A percentile compares a stretch with the other conserved stretches of the same genome.
These are phyloP conservation scores for Macrochelys suwanniensis DNA, from an alignment of 2,797 vertebrate genomes.

Conservation along the genomic window DNA sequence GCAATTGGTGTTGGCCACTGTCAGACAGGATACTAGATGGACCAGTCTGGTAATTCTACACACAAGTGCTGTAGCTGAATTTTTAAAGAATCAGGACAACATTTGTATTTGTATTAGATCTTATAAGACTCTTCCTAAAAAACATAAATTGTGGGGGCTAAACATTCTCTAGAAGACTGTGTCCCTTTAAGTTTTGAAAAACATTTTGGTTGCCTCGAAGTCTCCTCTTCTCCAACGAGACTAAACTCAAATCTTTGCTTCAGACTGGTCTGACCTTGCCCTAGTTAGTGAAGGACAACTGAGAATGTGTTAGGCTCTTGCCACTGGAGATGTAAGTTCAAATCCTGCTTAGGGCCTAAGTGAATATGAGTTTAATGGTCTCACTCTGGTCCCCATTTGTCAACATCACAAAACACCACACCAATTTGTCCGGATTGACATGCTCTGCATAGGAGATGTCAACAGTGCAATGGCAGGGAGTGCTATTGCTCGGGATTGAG, in stretches of 20 bases:
- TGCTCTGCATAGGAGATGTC: not conserved
- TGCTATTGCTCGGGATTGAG: not conserved
- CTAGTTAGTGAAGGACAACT: constrained; percentile 40
- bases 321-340: not conserved
- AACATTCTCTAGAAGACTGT: not conserved
- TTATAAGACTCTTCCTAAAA: not conserved
- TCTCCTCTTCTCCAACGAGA: constrained; percentile 1
- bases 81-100: not conserved
- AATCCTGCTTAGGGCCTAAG: constrained; percentile 32
- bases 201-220: constrained; percentile 24
- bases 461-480: not conserved
- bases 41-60: not conserved
- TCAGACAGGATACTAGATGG: not conserved
- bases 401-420: not conserved
- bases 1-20: not conserved
- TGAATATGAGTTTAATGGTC: constrained; percentile 35
- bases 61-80: not conserved
- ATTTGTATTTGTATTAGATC: not conserved
- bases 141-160: not conserved
- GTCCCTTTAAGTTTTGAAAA: not conserved
- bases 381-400: constrained; percentile 1
- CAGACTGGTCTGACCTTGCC: constrained; percentile 16
- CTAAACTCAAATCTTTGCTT: constrained; percentile 24
- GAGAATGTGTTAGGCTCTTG: not conserved
- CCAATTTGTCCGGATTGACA: not conserved